Base-by-base conservation (phyloP, 2,113 vertebrate species). In the Amphiprion ocellaris region DNA sequence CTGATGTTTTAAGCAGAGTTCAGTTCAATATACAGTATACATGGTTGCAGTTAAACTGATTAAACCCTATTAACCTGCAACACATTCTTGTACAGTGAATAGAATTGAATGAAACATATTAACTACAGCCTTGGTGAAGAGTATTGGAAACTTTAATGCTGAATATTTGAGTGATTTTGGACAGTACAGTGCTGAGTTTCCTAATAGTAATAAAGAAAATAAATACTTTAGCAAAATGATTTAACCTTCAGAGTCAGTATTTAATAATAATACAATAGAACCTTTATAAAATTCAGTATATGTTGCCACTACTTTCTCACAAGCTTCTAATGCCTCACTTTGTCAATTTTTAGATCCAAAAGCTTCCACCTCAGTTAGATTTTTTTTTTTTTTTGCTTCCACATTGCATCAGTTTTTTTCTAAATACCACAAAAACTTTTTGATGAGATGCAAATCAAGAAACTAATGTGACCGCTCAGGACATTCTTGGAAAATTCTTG, bases 1-100 rank as follows among this genome's bases (percentile, higher is more conserved):
- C 59, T 44, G 21, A 61, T n/a, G n/a, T 54, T 76, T 61, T 83
- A 54, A 56, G 61, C 62, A 85, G 46, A 74, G 14, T 37, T 73
- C 65, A 37, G 37, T 72, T 75, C 47, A 73, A 59, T 52, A 58
- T 56, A 71, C 11, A 47, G 59, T 28, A 44, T 65, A 19, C 17
- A 69, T 5, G 24, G 33, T 10, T 26, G 23, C 10, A 41, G 24
- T 33, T 15, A 28, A 56, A 69, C 6, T 41, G 39, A 26, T 69
- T 69, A 4, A 24, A 19, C 66, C 52, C 23, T 26, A 3, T 26
- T 69, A 21, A 53, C 46, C 46, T 47, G 4, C 4, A 47, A 47
- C 11, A 23, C n/a, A 30, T 58, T 69, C 67, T 21, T 47, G 17
- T 17, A 39, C 4, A 5, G 7, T 41, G 19, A 69, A 15, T 44